Conservation (phyloP, 2,797 vertebrate species). For the Phrynocephalus forsythii region DNA sequence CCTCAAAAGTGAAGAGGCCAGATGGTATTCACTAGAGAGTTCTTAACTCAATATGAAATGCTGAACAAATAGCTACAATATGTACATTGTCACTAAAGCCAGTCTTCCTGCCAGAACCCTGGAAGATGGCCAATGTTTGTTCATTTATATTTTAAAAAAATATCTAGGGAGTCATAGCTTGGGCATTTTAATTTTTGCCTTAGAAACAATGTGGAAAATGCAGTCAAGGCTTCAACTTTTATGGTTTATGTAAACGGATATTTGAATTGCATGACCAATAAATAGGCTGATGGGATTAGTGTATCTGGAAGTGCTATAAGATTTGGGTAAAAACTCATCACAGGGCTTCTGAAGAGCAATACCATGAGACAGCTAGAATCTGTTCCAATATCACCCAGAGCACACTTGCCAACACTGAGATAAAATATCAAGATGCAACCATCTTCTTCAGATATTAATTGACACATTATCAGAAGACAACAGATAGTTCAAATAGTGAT, state of each 20-base stretch:
- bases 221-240: neutral
- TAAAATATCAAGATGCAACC: too few species aligned
- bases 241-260: neutral
- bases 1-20: neutral
- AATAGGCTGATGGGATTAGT: neutral
- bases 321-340: too few species aligned
- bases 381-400: too few species aligned
- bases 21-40: slow-evolving; percentile 36
- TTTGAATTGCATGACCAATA: neutral
- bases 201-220: neutral
- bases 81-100: slow-evolving; percentile 34
- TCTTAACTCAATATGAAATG: slow-evolving; percentile 23
- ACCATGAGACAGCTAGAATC: too few species aligned
- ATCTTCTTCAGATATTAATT: too few species aligned
- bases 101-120: slow-evolving; percentile 25
- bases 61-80: slow-evolving; percentile 38
- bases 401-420: too few species aligned
- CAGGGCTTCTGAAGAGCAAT: too few species aligned
- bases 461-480: too few species aligned
- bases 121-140: slow-evolving; percentile 19
- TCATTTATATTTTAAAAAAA: neutral
- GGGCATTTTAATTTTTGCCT: neutral
- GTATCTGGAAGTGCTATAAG: too few species aligned
- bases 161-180: neutral
- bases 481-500: too few species aligned